Evolutionary conservation across 2,797 vertebrate genomes (phyloP).

Genomic region (Schizopygopsis pylzovi): DNA sequence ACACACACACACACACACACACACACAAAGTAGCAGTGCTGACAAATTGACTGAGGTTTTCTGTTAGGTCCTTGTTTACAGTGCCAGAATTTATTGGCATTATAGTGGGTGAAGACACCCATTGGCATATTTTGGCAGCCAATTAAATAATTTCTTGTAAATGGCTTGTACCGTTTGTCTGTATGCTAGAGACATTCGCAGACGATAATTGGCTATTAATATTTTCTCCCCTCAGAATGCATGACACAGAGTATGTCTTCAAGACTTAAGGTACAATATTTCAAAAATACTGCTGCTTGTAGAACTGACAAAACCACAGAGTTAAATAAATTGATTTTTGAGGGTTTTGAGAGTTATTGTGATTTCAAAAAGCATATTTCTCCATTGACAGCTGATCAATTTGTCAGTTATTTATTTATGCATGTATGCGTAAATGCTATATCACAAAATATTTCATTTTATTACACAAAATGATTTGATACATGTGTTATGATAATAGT

Average conservation of each 20-base stretch:
- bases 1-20: background rate
- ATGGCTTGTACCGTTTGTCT: conserved; percentile 10
- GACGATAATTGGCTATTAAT: conserved; percentile 13
- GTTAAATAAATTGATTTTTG: background rate
- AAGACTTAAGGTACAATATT: background rate
- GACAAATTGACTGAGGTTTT: conserved; percentile 11
- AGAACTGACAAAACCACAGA: background rate
- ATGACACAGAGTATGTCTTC: background rate
- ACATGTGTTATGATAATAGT: background rate
- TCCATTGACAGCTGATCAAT: background rate
- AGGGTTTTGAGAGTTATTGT: background rate
- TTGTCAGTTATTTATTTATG: background rate
- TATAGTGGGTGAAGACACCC: conserved; percentile 38
- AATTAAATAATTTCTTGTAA: conserved; percentile 49
- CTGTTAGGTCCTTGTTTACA: conserved; percentile 29
- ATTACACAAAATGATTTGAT: background rate
- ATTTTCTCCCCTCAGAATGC: background rate
- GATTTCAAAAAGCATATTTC: background rate
- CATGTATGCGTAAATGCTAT: background rate
- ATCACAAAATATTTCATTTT: background rate
- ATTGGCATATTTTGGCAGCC: conserved; percentile 35
- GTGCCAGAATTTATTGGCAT: conserved; percentile 21
- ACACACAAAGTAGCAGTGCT: conserved; percentile 8
- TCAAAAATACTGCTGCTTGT: background rate
- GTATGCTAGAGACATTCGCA: conserved; percentile 2